Evolutionary conservation across 2,888 invertebrate genomes (phyloP), one percentile per base, ranked within the genome.

Genomic region (Apodemia duryi): DNA sequence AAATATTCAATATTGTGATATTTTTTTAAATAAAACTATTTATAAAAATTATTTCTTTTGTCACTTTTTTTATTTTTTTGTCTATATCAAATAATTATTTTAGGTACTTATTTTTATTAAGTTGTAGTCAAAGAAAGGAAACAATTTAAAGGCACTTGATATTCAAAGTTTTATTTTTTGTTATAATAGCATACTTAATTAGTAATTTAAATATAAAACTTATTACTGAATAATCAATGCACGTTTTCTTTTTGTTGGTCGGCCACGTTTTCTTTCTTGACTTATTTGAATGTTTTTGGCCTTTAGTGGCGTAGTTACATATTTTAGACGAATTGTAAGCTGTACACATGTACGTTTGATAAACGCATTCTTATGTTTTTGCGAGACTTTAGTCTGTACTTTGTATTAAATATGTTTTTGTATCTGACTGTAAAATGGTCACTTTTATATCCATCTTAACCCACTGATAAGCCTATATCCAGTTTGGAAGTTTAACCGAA

Each of bases 371-470:
- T 46, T 46, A 9, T 46, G 46, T 46, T 46, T 46, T 2, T 46
- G 46, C 46, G 46, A 4, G 46, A 6, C 46, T 46, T 46, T 46
- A 21, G 1, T 46, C 2, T 46, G 46, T 46, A 46, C 46, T 46
- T 46, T 46, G 46, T 46, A 46, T 2, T 2, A 46, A 46, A 46
- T 35, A 46, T 46, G 46, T 46, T 46, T 46, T 4, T 46, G 46
- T 46, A 46, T 46, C 46, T 46, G 46, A 46, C 46, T 46, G 46
- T 46, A 46, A 46, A 46, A 46, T 46, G 46, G 46, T 46, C 46
- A 46, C 46, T 51, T 51, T 51, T 51, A 51, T 51, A 51, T 51
- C 51, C 51, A 51, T 51, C 51, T 51, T 51, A 51, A 51, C 51
- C 51, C 51, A 51, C n/a, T 51, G 6, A n/a, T 2, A n/a, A 51